A percentile compares a stretch with the other conserved stretches of the same genome.
phyloP scores from a whole-genome alignment of 2,797 vertebrate genomes.

The Argya squamiceps region DNA sequence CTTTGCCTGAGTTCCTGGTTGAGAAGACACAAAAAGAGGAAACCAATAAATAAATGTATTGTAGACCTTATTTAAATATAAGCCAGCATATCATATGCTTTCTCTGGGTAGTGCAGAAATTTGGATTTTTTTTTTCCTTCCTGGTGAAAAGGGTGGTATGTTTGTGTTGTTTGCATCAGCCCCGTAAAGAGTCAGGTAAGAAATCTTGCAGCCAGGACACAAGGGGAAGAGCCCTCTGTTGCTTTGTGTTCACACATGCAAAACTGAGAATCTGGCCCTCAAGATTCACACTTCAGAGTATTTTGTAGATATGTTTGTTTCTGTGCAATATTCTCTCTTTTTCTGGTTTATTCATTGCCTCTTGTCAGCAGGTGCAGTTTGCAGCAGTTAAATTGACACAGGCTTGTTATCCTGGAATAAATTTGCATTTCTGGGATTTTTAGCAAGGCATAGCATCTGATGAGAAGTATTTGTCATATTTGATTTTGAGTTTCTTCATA shows the following conservation, averaged over 20 bases:
- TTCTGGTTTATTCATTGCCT: not conserved
- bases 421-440: not conserved
- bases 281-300: not conserved
- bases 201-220: not conserved
- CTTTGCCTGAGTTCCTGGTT: not conserved
- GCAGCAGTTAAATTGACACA: not conserved
- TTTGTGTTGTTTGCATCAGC: not conserved
- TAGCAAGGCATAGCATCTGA: not conserved
- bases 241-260: not conserved
- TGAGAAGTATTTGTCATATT: not conserved
- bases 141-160: not conserved
- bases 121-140: not conserved
- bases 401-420: not conserved
- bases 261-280: not conserved
- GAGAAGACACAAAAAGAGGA: not conserved
- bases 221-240: not conserved
- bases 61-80: not conserved
- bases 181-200: not conserved
- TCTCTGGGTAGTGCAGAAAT: not conserved
- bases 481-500: not conserved
- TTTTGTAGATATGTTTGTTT: not conserved
- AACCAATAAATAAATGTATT: not conserved
- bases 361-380: not conserved
- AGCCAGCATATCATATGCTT: not conserved
- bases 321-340: not conserved